These are phyloP conservation scores for Sphecodes monilicornis DNA, from an alignment of 2,888 invertebrate species.

Conservation along the genomic window DNA sequence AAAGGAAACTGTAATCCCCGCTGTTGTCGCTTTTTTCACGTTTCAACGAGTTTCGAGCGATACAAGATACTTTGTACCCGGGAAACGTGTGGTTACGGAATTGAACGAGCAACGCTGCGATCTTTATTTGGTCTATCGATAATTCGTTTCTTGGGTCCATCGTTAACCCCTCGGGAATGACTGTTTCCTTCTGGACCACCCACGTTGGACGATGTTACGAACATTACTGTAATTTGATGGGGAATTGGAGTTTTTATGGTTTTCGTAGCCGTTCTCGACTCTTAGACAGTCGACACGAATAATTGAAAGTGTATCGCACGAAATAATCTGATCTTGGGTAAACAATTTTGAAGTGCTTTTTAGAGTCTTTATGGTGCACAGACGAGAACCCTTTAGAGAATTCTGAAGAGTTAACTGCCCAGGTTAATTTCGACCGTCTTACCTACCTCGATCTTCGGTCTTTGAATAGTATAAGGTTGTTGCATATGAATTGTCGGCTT, in stretches of 20 bases:
- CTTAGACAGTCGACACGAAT: background rate
- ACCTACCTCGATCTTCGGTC: background rate
- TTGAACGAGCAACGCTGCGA: background rate
- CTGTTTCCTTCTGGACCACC: background rate
- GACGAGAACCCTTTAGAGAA: no score
- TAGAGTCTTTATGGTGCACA: background rate
- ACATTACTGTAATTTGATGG: background rate
- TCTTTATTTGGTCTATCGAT: background rate
- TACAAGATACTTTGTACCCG: background rate
- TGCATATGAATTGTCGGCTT: no score
- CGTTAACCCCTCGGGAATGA: constrained; percentile 1
- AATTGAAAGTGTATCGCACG: no score
- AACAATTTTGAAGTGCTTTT: background rate
- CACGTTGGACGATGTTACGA: background rate
- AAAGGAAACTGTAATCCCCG: background rate
- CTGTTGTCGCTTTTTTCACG: background rate
- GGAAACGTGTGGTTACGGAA: background rate
- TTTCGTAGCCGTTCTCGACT: background rate
- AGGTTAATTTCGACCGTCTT: background rate
- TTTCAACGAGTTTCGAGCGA: background rate
- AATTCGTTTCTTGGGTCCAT: background rate
- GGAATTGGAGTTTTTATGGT: background rate
- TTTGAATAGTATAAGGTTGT: no score
- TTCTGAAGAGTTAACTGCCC: background rate
- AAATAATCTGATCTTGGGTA: background rate